Base-by-base conservation (phyloP, 2,113 vertebrate species). In the Hyla sarda region DNA sequence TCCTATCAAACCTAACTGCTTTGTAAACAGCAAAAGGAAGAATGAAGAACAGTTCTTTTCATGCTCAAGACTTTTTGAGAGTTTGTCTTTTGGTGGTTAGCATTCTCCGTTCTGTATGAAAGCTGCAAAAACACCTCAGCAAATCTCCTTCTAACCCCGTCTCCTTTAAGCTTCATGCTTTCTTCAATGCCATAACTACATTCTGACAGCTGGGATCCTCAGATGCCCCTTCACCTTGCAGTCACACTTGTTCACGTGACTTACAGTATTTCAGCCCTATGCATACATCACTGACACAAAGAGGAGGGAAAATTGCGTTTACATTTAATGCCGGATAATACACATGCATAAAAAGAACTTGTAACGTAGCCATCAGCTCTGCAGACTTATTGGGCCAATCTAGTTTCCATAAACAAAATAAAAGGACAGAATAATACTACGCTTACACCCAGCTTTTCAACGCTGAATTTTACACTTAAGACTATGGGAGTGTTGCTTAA, bases 21-120 rank as follows among this genome's bases (percentile, higher is more conserved):
- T 76, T 76, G 83, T 62, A 76, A 84, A 84, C 48, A 84, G 41
- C 56, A 65, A 12, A 77, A 65, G 37, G 77, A 60, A 50, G 83
- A 84, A 74, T 67, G 83, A 84, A 84, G 76, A 84, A 84, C 28
- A 76, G 72, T 50, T 84, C 72, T 84, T 84, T 76, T 84, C 73
- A 84, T 65, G 71, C 34, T 60, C 45, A 82, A 69, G 62, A 69
- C 62, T n/a, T 65, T 81, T 82, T 21, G 50, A 73, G 52, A 75
- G 41, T 58, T 84, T 84, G 54, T 48, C n/a, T 21, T 75, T 84
- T 62, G 47, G 80, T 75, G 82, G 71, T 32, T 84, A 30, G 83
- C 56, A 62, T 84, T 76, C 72, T 32, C 52, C 21, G 52, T 58
- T 30, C 69, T 75, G 71, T 58, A 19, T 84, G 34, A 84, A 65